phyloP scores from a whole-genome alignment of 2,113 vertebrate genomes.

The Tapirus terrestris region DNA sequence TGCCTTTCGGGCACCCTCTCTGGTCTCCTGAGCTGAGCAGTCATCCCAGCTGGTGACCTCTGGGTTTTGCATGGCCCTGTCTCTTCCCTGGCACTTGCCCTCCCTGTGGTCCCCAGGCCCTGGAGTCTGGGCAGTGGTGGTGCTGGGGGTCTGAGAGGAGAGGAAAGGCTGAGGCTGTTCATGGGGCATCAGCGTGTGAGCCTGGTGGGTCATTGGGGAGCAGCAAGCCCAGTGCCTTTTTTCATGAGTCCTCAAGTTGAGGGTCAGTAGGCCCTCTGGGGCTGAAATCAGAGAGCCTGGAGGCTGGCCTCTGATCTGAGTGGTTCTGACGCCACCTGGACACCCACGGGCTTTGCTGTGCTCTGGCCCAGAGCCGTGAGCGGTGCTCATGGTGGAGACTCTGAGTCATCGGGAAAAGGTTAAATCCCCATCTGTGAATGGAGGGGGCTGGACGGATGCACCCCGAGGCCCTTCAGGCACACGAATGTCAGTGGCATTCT shows the following conservation, averaged over 20 bases:
- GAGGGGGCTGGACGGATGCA: background rate
- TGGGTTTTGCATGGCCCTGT: background rate
- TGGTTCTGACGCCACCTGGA: background rate
- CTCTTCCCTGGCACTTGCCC: background rate
- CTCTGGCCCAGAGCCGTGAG: background rate
- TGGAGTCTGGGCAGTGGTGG: background rate
- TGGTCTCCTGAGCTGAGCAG: background rate
- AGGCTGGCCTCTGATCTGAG: background rate
- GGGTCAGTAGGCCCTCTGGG: background rate
- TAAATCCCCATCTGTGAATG: background rate
- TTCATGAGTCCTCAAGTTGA: background rate
- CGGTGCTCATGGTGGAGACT: background rate
- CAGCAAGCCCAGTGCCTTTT: background rate
- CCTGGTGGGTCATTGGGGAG: fast-evolving
- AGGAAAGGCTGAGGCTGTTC: background rate
- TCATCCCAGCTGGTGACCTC: background rate
- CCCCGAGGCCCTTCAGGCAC: background rate
- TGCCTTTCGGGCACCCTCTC: background rate
- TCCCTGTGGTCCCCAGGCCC: background rate
- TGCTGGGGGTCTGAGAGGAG: background rate
- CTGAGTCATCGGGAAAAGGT: background rate
- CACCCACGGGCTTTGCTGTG: background rate
- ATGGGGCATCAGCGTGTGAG: fast-evolving
- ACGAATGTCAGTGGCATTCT: slow-evolving; percentile 31
- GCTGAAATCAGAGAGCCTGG: background rate